These are phyloP conservation scores for Colossoma macropomum DNA, from an alignment of 2,113 vertebrate genomes.

Conservation along the genomic window DNA sequence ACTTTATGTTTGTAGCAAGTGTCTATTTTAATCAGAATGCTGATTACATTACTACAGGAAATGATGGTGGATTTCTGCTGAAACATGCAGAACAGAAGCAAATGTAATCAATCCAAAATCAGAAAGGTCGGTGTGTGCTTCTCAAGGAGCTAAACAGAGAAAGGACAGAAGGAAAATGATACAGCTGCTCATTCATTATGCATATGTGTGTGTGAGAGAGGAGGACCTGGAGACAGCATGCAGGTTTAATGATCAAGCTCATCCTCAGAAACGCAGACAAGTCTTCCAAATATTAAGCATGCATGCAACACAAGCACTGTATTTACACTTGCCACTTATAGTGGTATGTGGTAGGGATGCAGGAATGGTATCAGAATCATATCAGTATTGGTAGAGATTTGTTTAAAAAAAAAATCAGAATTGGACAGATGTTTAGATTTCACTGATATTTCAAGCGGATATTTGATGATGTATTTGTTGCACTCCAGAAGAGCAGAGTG, in stretches of 20 bases:
- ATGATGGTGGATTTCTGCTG: neutral
- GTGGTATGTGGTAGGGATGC: too few species aligned
- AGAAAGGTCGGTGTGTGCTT: neutral
- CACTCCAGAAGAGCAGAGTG: too few species aligned
- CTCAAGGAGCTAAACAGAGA: neutral
- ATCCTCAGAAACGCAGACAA: neutral
- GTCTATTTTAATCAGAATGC: neutral
- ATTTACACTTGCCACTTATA: neutral
- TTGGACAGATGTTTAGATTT: too few species aligned
- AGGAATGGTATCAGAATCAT: too few species aligned
- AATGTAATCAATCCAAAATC: neutral
- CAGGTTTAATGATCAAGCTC: neutral
- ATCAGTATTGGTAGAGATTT: too few species aligned
- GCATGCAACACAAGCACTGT: neutral
- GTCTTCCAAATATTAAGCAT: too few species aligned
- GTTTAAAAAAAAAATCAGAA: too few species aligned
- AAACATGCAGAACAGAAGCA: neutral
- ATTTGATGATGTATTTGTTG: too few species aligned
- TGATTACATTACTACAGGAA: neutral
- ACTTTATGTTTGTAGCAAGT: neutral
- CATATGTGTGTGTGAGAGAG: neutral
- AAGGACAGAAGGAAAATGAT: neutral
- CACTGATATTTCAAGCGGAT: too few species aligned
- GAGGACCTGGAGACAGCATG: neutral
- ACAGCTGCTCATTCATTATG: neutral